A percentile compares a stretch with the other conserved stretches of the same genome.
Conservation (phyloP, 2,113 vertebrate species). For the Coturnix japonica region DNA sequence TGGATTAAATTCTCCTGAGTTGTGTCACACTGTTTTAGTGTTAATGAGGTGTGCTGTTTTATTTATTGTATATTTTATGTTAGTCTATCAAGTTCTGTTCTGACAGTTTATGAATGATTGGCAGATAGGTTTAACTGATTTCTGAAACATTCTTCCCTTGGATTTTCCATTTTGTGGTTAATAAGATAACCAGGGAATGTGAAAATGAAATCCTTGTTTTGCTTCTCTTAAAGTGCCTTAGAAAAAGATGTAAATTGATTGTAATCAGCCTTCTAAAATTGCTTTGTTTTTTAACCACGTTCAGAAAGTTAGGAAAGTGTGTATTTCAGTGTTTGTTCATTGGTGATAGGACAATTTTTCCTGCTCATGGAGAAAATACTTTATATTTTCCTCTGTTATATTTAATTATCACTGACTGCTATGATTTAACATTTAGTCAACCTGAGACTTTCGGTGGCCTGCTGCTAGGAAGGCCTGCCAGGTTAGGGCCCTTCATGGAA, state of each 20-base stretch:
- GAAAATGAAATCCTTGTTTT: neutral
- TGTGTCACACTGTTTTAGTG: neutral
- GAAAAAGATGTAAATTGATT: neutral
- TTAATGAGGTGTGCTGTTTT: neutral
- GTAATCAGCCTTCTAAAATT: neutral
- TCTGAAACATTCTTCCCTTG: conserved; percentile 1
- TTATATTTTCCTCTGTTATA: neutral
- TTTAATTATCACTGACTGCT: neutral
- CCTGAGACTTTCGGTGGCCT: neutral
- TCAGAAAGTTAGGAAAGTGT: neutral
- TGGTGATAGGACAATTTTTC: neutral
- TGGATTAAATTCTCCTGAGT: neutral
- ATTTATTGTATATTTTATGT: neutral
- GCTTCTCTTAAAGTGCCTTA: neutral
- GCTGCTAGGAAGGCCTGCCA: neutral
- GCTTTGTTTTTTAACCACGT: neutral
- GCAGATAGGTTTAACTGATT: neutral
- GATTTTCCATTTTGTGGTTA: conserved; percentile 4
- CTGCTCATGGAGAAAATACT: neutral
- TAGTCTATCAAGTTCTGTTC: neutral
- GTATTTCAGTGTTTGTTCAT: neutral
- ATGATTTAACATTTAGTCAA: neutral
- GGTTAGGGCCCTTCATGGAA: neutral
- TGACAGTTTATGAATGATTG: neutral
- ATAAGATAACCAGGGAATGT: neutral